A percentile compares a stretch with the other conserved stretches of the same genome.
Conservation (phyloP, 2,888 invertebrate species). For the Tipula vernalis region DNA sequence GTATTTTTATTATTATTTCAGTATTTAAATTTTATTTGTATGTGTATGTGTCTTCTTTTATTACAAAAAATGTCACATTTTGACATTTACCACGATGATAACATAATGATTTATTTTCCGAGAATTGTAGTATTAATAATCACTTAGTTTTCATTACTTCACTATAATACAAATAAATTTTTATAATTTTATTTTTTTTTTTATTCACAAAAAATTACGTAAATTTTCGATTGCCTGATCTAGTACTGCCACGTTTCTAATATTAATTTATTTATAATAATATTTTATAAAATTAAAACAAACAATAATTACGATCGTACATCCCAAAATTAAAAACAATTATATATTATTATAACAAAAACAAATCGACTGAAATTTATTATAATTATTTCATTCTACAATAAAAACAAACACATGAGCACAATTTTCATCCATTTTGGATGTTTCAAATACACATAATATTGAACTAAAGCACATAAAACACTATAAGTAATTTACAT, state of each 20-base stretch:
- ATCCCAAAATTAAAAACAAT: not conserved
- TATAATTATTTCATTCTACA: not conserved
- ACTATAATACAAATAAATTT: not conserved
- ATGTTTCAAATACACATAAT: not conserved
- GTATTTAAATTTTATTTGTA: not conserved
- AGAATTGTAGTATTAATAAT: not conserved
- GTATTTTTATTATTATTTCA: not conserved
- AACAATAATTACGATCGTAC: not conserved
- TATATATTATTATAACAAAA: not conserved
- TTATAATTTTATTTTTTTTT: not conserved
- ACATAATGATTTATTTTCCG: not conserved
- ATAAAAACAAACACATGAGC: not conserved
- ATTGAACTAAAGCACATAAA: not conserved
- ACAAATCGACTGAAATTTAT: not conserved
- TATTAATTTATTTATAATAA: not conserved
- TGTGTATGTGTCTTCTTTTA: not conserved
- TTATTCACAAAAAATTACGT: not conserved
- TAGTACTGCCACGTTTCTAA: not conserved
- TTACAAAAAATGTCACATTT: not conserved
- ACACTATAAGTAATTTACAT: not conserved
- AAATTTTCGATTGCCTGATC: not conserved
- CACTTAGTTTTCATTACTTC: not conserved
- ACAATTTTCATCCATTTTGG: not conserved
- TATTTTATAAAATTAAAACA: not conserved
- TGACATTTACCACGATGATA: not conserved